Base-by-base conservation (phyloP, 1,140 invertebrate genomes). In the Pogonomyrmex californicus region DNA sequence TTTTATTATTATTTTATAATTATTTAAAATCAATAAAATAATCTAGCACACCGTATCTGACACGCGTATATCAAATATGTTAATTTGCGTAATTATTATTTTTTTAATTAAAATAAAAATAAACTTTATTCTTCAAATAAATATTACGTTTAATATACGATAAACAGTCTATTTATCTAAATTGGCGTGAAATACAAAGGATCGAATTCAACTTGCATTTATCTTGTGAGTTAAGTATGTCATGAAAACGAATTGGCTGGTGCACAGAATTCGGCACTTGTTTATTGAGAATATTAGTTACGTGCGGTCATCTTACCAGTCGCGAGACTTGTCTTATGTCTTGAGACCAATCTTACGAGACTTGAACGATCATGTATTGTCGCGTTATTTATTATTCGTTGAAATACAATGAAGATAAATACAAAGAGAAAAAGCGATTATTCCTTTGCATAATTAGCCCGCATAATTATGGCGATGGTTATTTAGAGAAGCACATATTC, bases 301-400 rank as follows among this genome's bases (percentile, higher is more conserved):
- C 23, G 12, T 68, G 65, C 10, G 65, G 65, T 30, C 41, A 68
- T 41, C 41, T 68, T 68, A 68, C 41, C 41, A 68, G 47, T 68
- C 65, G 41, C 30, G 41, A 23, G 5, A 68, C 44, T 68, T n/a
- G n/a, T 23, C 23, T 23, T 23, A 23, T 23, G 23, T 23, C 23
- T 23, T 23, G 23, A 23, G 23, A 23, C 23, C 23, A 23, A 23
- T 23, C 23, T 23, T 23, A 23, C 23, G 23, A 23, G 23, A 68
- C 44, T 68, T n/a, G n/a, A 68, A 68, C 65, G 33, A 12, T 10
- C 41, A 23, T 66, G 63, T 33, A 49, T 68, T 41, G 65, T 68
- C 44, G 12, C 10, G 41, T 68, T 68, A 68, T 68, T 68, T 68
- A 68, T 68, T 68, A 68, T 68, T 41, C 44, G 47, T 68, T 49